Evolutionary conservation across 2,797 vertebrate species (phyloP).

Genomic region (Girardinus metallicus): DNA sequence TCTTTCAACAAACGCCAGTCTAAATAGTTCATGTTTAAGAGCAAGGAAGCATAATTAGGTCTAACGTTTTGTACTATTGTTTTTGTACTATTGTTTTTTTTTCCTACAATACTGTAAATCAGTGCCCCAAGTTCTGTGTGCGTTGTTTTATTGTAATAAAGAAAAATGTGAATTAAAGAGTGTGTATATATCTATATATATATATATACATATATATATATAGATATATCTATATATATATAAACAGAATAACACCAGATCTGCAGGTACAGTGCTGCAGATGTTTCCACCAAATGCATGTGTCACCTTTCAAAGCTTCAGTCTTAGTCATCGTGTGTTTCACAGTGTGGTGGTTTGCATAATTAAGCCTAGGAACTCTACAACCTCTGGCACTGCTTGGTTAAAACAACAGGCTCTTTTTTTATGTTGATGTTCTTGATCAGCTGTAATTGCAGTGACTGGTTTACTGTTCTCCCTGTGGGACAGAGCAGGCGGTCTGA

Average conservation of each 20-base stretch:
- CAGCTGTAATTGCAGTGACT: constrained; percentile 68
- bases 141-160: too few relatives aligned
- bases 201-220: too few relatives aligned
- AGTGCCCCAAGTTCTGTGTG: too few relatives aligned
- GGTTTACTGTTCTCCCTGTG: constrained; percentile 59
- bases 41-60: too few relatives aligned
- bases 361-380: constrained; percentile 72
- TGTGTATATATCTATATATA: too few relatives aligned
- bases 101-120: too few relatives aligned
- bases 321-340: constrained; percentile 31
- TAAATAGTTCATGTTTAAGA: too few relatives aligned
- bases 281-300: constrained; percentile 6
- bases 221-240: too few relatives aligned
- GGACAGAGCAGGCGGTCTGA: constrained; percentile 40
- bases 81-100: too few relatives aligned
- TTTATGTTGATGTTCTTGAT: constrained; percentile 56
- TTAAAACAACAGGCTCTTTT: constrained; percentile 35
- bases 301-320: constrained; percentile 21
- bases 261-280: not conserved
- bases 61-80: too few relatives aligned
- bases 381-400: constrained; percentile 73
- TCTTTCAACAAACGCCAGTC: too few relatives aligned
- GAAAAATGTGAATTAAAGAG: too few relatives aligned
- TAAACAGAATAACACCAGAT: not conserved
- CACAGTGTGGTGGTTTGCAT: constrained; percentile 35